phyloP scores from a whole-genome alignment of 1,140 invertebrate genomes.

The Brachionus rotundiformis region DNA sequence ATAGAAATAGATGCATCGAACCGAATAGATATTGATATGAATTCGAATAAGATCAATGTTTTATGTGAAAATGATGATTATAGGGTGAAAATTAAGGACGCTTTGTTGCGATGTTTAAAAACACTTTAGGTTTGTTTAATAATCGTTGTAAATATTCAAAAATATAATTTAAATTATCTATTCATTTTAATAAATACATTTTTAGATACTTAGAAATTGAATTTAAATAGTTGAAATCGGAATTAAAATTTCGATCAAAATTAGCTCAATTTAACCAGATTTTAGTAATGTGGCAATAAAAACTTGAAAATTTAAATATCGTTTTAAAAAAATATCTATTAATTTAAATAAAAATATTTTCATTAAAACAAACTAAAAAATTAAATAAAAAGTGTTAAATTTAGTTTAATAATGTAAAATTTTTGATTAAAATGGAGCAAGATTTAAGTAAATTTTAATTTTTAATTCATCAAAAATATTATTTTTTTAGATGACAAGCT shows the following conservation, averaged over 20 bases:
- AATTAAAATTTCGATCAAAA: background rate
- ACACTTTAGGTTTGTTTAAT: background rate
- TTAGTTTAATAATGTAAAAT: too few relatives aligned
- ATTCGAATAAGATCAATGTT: constrained; percentile 10
- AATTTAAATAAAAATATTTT: too few relatives aligned
- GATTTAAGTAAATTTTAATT: too few relatives aligned
- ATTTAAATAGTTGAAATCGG: background rate
- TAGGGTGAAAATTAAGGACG: constrained; percentile 44
- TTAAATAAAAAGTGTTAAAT: too few relatives aligned
- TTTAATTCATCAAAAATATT: background rate
- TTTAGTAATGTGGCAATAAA: too few relatives aligned
- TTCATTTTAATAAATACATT: background rate
- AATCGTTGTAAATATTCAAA: background rate
- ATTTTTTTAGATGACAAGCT: background rate
- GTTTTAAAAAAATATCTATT: too few relatives aligned
- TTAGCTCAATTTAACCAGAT: background rate
- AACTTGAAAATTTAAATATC: too few relatives aligned
- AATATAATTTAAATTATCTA: background rate
- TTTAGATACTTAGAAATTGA: background rate
- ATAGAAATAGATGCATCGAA: constrained; percentile 18
- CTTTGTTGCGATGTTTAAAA: constrained; percentile 23
- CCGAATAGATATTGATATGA: constrained; percentile 26
- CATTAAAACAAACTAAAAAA: too few relatives aligned
- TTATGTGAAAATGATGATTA: constrained; percentile 38
- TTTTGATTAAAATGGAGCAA: too few relatives aligned